These are phyloP conservation scores for Drosophila melanosoma DNA, from an alignment of 2,888 invertebrate species.

Conservation along the genomic window DNA sequence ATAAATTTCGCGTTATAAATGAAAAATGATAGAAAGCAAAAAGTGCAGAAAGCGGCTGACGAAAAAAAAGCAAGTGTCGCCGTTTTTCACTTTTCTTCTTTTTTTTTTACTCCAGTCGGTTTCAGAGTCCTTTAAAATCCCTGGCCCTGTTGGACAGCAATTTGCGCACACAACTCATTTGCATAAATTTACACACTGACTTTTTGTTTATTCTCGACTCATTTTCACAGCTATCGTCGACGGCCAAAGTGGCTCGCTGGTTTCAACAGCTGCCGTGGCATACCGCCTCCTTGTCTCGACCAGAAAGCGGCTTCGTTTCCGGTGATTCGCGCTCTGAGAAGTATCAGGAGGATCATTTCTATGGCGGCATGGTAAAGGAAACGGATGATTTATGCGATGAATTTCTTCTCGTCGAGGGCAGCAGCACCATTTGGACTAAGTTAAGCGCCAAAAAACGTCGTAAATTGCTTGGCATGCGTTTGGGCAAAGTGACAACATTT, in stretches of 20 bases:
- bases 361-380: slow-evolving; percentile 79
- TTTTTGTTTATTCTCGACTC: slow-evolving; percentile 49
- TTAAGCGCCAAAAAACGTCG: slow-evolving; percentile 90
- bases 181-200: slow-evolving; percentile 79
- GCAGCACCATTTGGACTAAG: slow-evolving; percentile 89
- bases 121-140: neutral
- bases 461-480: slow-evolving; percentile 88
- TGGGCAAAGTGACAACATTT: slow-evolving; percentile 90
- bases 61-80: slow-evolving; percentile 61
- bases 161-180: slow-evolving; percentile 80
- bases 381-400: slow-evolving; percentile 86
- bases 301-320: slow-evolving; percentile 92
- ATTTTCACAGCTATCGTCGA: slow-evolving; percentile 88
- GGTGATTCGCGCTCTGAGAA: slow-evolving; percentile 87
- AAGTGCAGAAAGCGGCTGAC: slow-evolving; percentile 20
- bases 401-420: slow-evolving; percentile 88
- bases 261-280: slow-evolving; percentile 88
- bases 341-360: slow-evolving; percentile 85
- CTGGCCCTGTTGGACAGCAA: slow-evolving; percentile 65
- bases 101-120: slow-evolving; percentile 5
- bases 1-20: slow-evolving; percentile 73
- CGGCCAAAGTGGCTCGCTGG: slow-evolving; percentile 93
- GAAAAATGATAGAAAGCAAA: slow-evolving; percentile 62
- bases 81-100: slow-evolving; percentile 60
- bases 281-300: slow-evolving; percentile 88